phyloP scores from a whole-genome alignment of 2,888 invertebrate genomes.

The Cataglyphis rosenhaueri region DNA sequence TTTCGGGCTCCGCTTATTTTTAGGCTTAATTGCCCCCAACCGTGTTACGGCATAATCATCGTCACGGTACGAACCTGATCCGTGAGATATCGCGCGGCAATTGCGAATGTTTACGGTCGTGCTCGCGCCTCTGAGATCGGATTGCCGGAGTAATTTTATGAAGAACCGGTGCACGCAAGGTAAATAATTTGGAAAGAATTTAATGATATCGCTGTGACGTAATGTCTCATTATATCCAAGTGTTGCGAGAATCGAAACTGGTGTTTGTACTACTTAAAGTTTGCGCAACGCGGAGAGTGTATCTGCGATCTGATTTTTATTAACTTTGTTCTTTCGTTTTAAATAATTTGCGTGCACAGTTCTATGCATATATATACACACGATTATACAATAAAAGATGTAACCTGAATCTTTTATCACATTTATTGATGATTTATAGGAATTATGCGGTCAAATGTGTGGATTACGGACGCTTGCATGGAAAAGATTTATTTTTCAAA shows the following conservation, averaged over 20 bases:
- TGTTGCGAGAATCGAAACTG: slow-evolving; percentile 9
- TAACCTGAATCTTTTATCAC: neutral
- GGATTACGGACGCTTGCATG: slow-evolving; percentile 74
- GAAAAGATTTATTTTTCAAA: slow-evolving; percentile 84
- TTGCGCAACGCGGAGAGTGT: slow-evolving; percentile 3
- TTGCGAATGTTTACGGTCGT: slow-evolving; percentile 51
- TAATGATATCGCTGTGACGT: slow-evolving; percentile 30
- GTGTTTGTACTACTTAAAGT: neutral
- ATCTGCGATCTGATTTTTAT: slow-evolving; percentile 35
- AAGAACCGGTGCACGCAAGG: slow-evolving; percentile 14
- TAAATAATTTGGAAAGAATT: slow-evolving; percentile 40
- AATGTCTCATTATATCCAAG: slow-evolving; percentile 28
- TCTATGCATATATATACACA: neutral
- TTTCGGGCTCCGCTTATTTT: slow-evolving; percentile 62
- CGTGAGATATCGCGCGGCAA: slow-evolving; percentile 60
- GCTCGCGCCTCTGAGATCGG: slow-evolving; percentile 45
- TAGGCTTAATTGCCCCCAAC: slow-evolving; percentile 68
- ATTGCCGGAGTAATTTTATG: slow-evolving; percentile 54
- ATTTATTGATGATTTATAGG: slow-evolving; percentile 25
- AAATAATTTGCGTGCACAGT: neutral
- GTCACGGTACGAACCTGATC: slow-evolving; percentile 59
- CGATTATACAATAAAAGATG: neutral
- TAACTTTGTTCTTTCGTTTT: neutral
- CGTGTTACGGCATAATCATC: slow-evolving; percentile 71
- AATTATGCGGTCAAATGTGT: neutral